Evolutionary conservation across 2,888 invertebrate species (phyloP).

Genomic region (Antitype chi): DNA sequence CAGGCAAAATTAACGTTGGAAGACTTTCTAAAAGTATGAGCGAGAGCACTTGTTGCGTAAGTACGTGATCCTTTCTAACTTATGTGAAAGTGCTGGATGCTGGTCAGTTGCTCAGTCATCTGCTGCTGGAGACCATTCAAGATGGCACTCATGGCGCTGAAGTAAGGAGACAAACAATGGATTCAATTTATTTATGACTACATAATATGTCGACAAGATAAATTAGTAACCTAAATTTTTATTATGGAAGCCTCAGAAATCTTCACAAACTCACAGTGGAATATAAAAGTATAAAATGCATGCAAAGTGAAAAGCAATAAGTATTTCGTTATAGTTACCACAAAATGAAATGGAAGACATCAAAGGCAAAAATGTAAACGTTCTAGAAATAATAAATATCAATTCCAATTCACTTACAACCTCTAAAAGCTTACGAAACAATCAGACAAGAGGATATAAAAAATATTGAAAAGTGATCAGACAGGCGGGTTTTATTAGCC

Average conservation of each 20-base stretch:
- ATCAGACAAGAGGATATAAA: conserved; percentile 2
- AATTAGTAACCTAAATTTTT: background rate
- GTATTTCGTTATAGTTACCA: background rate
- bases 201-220: background rate
- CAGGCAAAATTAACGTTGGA: conserved; percentile 15
- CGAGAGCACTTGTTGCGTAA: conserved; percentile 47
- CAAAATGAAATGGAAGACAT: conserved; percentile 1
- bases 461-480: conserved; percentile 15
- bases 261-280: background rate
- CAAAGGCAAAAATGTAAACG: background rate
- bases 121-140: conserved; percentile 9
- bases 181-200: background rate
- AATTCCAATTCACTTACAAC: conserved; percentile 1
- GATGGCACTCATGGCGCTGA: background rate
- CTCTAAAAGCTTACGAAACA: conserved; percentile 8
- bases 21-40: conserved; percentile 58
- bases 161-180: no score
- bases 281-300: conserved; percentile 5
- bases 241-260: background rate
- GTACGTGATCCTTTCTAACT: conserved; percentile 60
- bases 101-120: conserved; percentile 17
- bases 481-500: conserved; percentile 5
- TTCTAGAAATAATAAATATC: background rate
- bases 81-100: conserved; percentile 57
- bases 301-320: background rate